phyloP scores from a whole-genome alignment of 2,888 invertebrate genomes.

The Plebejus melissa region DNA sequence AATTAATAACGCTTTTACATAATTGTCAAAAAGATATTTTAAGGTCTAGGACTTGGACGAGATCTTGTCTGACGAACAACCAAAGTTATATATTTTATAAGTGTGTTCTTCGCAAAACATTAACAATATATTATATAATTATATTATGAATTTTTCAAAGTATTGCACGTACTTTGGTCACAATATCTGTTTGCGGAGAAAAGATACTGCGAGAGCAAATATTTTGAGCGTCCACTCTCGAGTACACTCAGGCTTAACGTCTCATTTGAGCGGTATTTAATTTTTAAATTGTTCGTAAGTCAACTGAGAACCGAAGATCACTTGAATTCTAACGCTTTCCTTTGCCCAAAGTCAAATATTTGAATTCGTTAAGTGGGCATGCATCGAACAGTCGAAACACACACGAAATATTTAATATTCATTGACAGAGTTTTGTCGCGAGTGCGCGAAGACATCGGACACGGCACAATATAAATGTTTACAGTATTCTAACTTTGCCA shows the following conservation, averaged over 20 bases:
- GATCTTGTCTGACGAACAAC: no score
- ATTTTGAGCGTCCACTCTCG: constrained; percentile 21
- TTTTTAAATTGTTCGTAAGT: constrained; percentile 75
- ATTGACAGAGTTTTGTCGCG: constrained; percentile 55
- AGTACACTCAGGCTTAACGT: constrained; percentile 57
- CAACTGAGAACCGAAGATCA: constrained; percentile 73
- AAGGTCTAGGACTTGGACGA: no score
- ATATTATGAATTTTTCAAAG: background rate
- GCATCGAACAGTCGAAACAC: constrained; percentile 68
- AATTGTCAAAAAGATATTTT: no score
- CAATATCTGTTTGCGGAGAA: constrained; percentile 14
- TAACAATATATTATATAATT: background rate
- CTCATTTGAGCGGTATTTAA: constrained; percentile 72
- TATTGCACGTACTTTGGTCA: background rate
- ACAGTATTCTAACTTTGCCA: constrained; percentile 34
- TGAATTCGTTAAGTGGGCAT: constrained; percentile 76
- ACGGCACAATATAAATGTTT: constrained; percentile 47
- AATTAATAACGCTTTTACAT: no score
- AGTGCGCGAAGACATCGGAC: constrained; percentile 52
- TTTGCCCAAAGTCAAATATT: constrained; percentile 76
- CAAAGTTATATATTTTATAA: background rate
- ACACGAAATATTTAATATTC: constrained; percentile 71
- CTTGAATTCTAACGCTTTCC: constrained; percentile 80
- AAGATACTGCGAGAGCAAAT: constrained; percentile 17
- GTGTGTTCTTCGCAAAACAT: background rate